phyloP scores from a whole-genome alignment of 2,888 invertebrate genomes.

The Drosophila affinis region DNA sequence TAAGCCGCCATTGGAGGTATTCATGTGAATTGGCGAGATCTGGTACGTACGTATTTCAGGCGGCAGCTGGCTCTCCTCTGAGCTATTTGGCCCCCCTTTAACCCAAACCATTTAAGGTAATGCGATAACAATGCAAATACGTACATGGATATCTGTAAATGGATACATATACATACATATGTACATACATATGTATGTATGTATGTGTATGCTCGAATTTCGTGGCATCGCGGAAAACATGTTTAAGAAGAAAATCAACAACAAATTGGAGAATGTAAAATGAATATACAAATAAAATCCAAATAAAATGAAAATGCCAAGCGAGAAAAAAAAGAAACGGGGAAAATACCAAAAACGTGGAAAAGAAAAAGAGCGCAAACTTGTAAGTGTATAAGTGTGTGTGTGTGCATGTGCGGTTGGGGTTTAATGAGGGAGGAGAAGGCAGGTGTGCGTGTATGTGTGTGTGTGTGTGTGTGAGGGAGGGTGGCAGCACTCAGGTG shows the following conservation, averaged over 20 bases:
- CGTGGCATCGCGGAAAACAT: constrained; percentile 21
- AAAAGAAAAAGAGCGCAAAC: constrained; percentile 30
- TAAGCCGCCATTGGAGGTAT: no score
- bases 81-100: not conserved
- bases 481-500: constrained; percentile 63
- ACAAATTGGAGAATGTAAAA: constrained; percentile 50
- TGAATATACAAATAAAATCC: constrained; percentile 17
- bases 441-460: constrained; percentile 40
- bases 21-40: no score
- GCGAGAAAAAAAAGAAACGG: constrained; percentile 1
- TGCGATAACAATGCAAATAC: constrained; percentile 11
- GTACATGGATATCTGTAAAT: not conserved
- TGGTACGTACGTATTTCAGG: no score
- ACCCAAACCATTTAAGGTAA: constrained; percentile 21
- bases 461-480: constrained; percentile 38
- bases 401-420: constrained; percentile 31
- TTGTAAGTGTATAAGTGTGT: constrained; percentile 15
- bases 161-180: constrained; percentile 3
- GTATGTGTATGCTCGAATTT: not conserved
- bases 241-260: constrained; percentile 47
- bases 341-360: constrained; percentile 6
- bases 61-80: no score
- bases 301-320: constrained; percentile 22
- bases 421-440: not conserved
- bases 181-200: no score